These are phyloP conservation scores for Laticauda laticaudata DNA, from an alignment of 2,113 vertebrate genomes.

Conservation along the genomic window DNA sequence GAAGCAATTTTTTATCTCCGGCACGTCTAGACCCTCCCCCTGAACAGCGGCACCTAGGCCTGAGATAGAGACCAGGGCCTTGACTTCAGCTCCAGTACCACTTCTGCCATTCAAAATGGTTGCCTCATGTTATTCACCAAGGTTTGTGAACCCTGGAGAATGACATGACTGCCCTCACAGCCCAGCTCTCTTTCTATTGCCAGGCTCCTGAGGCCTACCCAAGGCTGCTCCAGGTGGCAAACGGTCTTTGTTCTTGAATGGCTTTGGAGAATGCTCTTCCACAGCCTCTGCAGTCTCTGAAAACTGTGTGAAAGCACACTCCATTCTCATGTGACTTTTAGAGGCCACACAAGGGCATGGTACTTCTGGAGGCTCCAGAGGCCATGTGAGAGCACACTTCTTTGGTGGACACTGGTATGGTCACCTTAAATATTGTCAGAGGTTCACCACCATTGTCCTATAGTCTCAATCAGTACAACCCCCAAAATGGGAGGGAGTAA, in stretches of 20 bases:
- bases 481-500: too few relatives aligned
- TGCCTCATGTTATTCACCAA: background rate
- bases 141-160: background rate
- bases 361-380: background rate
- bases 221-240: background rate
- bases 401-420: background rate
- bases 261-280: background rate
- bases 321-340: background rate
- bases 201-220: background rate
- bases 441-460: background rate
- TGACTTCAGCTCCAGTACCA: background rate
- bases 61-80: background rate
- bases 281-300: background rate
- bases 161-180: background rate
- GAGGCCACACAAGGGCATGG: background rate
- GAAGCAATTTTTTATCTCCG: background rate
- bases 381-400: background rate
- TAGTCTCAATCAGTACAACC: background rate
- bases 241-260: background rate
- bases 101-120: background rate
- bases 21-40: background rate
- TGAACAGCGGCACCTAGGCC: background rate
- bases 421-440: background rate
- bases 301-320: background rate
- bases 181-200: background rate